These are phyloP conservation scores for Larimichthys polyactis DNA, from an alignment of 2,113 vertebrate species.

Conservation along the genomic window DNA sequence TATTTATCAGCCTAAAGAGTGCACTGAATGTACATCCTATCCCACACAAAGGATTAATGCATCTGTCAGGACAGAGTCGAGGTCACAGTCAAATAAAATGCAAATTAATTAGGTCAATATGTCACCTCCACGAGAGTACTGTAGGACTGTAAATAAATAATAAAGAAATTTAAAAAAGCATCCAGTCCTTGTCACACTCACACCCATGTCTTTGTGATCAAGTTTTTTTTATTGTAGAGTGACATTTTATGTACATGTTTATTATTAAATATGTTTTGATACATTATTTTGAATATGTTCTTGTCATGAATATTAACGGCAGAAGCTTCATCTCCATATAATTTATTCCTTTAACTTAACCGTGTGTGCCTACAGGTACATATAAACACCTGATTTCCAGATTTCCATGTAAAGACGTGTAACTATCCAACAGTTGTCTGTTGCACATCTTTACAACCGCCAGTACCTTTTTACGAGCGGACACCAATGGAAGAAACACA, in stretches of 20 bases:
- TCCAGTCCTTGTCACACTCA: background rate
- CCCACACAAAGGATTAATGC: background rate
- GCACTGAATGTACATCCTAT: background rate
- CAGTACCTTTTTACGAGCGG: constrained; percentile 83
- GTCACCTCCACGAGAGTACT: background rate
- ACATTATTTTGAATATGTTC: background rate
- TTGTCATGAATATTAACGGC: constrained; percentile 19
- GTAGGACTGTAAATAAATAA: no score
- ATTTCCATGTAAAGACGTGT: constrained; percentile 48
- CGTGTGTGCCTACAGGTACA: constrained; percentile 23
- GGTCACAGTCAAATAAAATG: constrained; percentile 3
- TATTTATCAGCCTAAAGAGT: background rate
- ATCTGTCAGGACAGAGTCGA: background rate
- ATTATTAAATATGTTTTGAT: constrained; percentile 28
- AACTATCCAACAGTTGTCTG: constrained; percentile 56
- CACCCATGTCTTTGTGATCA: background rate
- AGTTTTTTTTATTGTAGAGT: background rate
- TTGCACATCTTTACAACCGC: constrained; percentile 75
- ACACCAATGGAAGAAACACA: constrained; percentile 86
- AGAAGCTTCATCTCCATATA: background rate
- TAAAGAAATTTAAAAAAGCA: background rate
- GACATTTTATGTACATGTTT: constrained; percentile 1
- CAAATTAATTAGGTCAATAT: background rate
- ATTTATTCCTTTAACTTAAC: background rate
- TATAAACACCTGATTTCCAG: constrained; percentile 50